These are phyloP conservation scores for Wiebesia pumilae DNA, from an alignment of 1,140 invertebrate species.

Conservation along the genomic window DNA sequence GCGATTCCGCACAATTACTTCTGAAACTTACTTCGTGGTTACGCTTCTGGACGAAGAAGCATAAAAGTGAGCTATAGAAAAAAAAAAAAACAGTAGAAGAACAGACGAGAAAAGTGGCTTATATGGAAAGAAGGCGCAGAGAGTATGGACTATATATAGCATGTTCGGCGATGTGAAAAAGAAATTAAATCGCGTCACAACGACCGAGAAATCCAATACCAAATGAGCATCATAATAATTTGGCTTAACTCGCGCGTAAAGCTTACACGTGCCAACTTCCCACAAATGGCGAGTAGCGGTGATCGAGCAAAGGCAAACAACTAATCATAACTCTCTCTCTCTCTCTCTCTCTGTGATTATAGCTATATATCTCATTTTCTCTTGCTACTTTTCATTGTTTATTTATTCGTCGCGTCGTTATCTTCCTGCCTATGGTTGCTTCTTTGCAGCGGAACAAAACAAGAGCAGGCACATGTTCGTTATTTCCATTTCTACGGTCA, in stretches of 20 bases:
- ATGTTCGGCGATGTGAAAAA: conserved; percentile 24
- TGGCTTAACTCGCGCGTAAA: conserved; percentile 52
- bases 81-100: not conserved
- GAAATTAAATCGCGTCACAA: conserved; percentile 51
- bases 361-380: not conserved
- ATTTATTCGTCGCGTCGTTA: not conserved
- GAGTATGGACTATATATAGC: not conserved
- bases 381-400: not conserved
- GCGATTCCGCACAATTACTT: conserved; percentile 23
- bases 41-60: not conserved
- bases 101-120: not conserved
- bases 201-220: conserved; percentile 46
- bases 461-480: not conserved
- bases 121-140: not conserved
- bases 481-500: not conserved
- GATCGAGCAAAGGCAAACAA: not conserved
- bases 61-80: conserved; percentile 10
- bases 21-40: not conserved
- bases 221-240: conserved; percentile 48
- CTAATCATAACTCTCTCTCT: not conserved
- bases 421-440: not conserved
- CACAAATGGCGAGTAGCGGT: not conserved
- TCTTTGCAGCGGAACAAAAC: too few relatives aligned
- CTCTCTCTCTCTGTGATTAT: not conserved
- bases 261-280: conserved; percentile 49